Base-by-base conservation (phyloP, 2,797 vertebrate genomes). In the Oreonectes daqikongensis region DNA sequence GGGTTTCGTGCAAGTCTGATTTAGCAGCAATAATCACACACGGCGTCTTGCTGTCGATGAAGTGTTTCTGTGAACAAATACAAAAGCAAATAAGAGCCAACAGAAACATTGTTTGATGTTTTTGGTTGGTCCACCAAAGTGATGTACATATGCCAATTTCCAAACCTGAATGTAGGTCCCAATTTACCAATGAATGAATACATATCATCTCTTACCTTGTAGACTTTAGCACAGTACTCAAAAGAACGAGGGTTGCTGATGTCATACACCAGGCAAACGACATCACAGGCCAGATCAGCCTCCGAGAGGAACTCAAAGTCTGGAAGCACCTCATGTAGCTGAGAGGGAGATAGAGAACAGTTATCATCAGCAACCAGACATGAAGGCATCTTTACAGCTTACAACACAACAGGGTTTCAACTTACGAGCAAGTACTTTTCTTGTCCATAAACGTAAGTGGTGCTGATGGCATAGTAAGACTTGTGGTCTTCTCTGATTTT, bases 401-500 rank as follows among this genome's bases (percentile, higher is more conserved):
- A 32, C 20, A 55, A 61, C 2, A 74, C 3, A 40, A 50, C 11
- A 67, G 2, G 15, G 59, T 22, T 60, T 28, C 67, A 52, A 83
- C 95, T 94, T 91, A 99, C 97, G 93, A 99, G 90, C 82, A 99
- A 91, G 83, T 98, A 99, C 84, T 99, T 99, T 88, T 99, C 97
- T 89, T 99, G 97, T 72, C 97, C 97, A 2, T 99, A 99, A 1
- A 99, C 97, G 68, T 99, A 98, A 71, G 97, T 94, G 3, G 96
- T 97, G 83, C 95, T 98, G 88, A 99, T 96, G 64, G 97, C 96
- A 40, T 98, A 99, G 83, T 93, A 93, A 17, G 97, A 99, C 84
- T 96, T 97, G 90, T 98, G 97, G 79, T 98, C 96, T 83, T 96
- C 94, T 82, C 92, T 94, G 76, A 98, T 94, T 80, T 86, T 93